phyloP scores from a whole-genome alignment of 2,888 invertebrate species.

The Mimachlamys varia region DNA sequence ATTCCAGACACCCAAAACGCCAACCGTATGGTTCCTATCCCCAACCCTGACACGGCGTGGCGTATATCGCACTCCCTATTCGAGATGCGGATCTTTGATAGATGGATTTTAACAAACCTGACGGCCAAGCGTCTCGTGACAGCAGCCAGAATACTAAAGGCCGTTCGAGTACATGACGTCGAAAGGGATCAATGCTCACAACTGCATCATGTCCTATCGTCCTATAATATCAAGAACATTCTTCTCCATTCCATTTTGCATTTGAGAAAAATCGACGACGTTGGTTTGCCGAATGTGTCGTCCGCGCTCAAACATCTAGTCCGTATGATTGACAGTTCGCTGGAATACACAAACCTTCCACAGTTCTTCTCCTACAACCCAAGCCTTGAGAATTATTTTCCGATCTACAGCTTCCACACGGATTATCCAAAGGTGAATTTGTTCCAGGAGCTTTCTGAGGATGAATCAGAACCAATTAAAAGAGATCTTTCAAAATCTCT shows the following conservation, averaged over 20 bases:
- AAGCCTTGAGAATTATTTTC: background rate
- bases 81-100: background rate
- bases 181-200: background rate
- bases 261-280: background rate
- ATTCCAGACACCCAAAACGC: background rate
- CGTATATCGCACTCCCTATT: background rate
- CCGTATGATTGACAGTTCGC: background rate
- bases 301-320: background rate
- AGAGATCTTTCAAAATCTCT: background rate
- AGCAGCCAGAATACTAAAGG: background rate
- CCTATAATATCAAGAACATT: background rate
- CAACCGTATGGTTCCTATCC: background rate
- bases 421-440: background rate
- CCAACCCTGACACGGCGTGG: background rate
- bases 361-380: background rate
- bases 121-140: background rate
- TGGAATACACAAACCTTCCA: conserved; percentile 9
- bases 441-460: background rate
- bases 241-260: background rate
- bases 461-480: background rate
- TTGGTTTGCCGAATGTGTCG: background rate
- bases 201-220: background rate
- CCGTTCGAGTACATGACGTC: background rate
- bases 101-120: background rate
- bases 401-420: background rate